phyloP scores from a whole-genome alignment of 2,113 vertebrate species.

The Craseonycteris thonglongyai region DNA sequence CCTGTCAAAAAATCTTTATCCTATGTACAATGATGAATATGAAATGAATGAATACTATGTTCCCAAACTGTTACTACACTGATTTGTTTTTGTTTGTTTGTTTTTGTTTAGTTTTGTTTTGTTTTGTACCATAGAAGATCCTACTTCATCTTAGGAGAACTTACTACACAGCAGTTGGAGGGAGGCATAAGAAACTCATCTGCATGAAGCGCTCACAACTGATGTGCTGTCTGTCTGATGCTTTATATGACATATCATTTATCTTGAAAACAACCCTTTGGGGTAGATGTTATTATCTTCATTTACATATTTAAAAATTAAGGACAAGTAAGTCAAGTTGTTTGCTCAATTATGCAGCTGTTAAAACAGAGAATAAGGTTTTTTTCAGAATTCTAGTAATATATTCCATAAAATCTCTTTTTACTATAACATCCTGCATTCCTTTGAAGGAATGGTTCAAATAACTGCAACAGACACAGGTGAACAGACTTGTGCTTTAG shows the following conservation, averaged over 20 bases:
- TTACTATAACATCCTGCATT: background rate
- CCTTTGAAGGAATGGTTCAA: background rate
- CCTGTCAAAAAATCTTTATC: slow-evolving; percentile 27
- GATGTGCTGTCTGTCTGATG: background rate
- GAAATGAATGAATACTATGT: slow-evolving; percentile 41
- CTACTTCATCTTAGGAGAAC: background rate
- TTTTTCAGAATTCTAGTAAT: slow-evolving; percentile 35
- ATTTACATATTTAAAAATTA: slow-evolving; percentile 3
- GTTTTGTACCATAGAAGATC: background rate
- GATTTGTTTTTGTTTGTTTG: background rate
- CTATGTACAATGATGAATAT: slow-evolving; percentile 5
- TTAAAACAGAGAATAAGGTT: background rate
- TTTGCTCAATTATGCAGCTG: background rate
- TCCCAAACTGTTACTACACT: background rate
- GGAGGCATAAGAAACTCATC: background rate
- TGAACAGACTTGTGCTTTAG: background rate
- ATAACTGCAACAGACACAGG: background rate
- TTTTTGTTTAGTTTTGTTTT: too few species aligned
- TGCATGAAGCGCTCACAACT: background rate
- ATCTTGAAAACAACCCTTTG: background rate
- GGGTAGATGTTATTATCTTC: background rate
- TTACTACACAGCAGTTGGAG: background rate
- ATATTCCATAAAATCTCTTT: background rate
- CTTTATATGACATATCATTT: slow-evolving; percentile 10
- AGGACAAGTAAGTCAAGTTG: slow-evolving; percentile 5